These are phyloP conservation scores for Botia almorhae DNA, from an alignment of 2,797 vertebrate genomes.

Conservation along the genomic window DNA sequence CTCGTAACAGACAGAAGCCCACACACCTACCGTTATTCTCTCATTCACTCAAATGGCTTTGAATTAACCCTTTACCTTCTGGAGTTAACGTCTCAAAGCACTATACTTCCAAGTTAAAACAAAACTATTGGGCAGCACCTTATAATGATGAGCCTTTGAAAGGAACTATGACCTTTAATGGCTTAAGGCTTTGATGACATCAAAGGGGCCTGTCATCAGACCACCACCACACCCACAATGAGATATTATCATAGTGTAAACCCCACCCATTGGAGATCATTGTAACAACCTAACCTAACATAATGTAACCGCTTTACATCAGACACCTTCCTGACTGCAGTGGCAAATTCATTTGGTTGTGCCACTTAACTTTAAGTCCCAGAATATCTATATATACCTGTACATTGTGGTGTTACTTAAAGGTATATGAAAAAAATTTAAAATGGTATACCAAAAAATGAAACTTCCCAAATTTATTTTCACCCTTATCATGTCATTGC, in stretches of 20 bases:
- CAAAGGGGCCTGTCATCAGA: constrained; percentile 53
- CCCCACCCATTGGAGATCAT: background rate
- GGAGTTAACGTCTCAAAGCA: constrained; percentile 3
- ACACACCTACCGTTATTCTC: constrained; percentile 4
- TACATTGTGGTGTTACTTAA: background rate
- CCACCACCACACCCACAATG: constrained; percentile 33
- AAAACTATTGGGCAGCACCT: constrained; percentile 14
- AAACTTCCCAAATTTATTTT: too few relatives aligned
- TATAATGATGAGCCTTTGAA: background rate
- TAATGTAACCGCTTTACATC: background rate
- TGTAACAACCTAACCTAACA: background rate
- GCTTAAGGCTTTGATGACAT: constrained; percentile 37
- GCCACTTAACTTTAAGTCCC: background rate
- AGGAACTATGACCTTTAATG: constrained; percentile 36
- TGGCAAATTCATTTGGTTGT: background rate
- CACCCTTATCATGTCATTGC: too few relatives aligned
- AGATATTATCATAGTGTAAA: constrained; percentile 32
- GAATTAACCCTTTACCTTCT: constrained; percentile 41
- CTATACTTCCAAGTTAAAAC: constrained; percentile 1
- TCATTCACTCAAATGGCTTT: constrained; percentile 7
- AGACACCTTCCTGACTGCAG: background rate
- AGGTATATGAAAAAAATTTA: too few relatives aligned
- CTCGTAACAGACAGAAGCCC: background rate
- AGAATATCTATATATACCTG: background rate
- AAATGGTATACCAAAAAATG: too few relatives aligned